These are phyloP conservation scores for Fopius arisanus DNA, from an alignment of 1,140 invertebrate species.

Conservation along the genomic window DNA sequence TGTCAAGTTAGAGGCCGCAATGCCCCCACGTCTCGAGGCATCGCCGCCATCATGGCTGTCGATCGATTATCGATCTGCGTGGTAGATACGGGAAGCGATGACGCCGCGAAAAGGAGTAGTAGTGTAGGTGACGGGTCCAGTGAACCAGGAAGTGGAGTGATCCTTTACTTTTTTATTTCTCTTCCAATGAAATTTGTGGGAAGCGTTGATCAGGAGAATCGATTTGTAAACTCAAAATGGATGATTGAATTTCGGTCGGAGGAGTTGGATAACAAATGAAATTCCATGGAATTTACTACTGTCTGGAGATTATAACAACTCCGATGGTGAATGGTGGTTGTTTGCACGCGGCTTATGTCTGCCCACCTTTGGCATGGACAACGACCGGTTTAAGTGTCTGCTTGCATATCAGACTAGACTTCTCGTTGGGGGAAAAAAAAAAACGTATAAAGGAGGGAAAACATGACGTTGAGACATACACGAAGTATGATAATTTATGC, in stretches of 20 bases:
- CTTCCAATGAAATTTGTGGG: neutral
- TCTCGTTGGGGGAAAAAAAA: neutral
- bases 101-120: neutral
- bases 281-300: constrained; percentile 11
- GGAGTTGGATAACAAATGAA: neutral
- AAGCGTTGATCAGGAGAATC: too few species aligned
- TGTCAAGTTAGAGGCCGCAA: neutral
- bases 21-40: neutral
- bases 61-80: constrained; percentile 2
- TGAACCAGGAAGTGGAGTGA: neutral
- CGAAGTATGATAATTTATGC: neutral
- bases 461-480: neutral
- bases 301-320: constrained; percentile 23
- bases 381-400: constrained; percentile 45
- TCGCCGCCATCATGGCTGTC: neutral
- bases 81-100: neutral
- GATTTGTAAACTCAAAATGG: too few species aligned
- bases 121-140: neutral
- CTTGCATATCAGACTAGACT: constrained; percentile 46
- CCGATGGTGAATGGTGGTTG: constrained; percentile 45
- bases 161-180: neutral
- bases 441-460: neutral
- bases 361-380: constrained; percentile 42
- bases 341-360: constrained; percentile 50
- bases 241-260: neutral